Percentiles rank a stretch among this genome's conserved stretches.
Conservation (phyloP, 2,113 vertebrate species). For the Lanius ludovicianus region DNA sequence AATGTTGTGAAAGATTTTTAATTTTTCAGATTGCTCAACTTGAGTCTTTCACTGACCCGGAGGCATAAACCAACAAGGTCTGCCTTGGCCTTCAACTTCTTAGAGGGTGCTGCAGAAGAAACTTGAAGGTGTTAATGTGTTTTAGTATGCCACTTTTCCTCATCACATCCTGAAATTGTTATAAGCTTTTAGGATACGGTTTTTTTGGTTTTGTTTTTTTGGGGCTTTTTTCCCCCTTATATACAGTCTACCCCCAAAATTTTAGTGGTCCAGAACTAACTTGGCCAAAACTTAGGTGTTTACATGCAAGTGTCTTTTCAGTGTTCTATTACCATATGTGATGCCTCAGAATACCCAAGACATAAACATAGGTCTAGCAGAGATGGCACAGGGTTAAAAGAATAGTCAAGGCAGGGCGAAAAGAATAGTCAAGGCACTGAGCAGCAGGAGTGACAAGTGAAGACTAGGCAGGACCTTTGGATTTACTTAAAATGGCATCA, state of each 20-base stretch:
- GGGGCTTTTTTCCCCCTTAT: background rate
- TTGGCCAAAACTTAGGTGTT: background rate
- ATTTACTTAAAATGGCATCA: background rate
- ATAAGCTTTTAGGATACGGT: background rate
- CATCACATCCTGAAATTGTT: background rate
- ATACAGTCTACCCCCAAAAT: background rate
- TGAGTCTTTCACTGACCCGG: background rate
- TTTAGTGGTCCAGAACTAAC: background rate
- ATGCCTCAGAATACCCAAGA: background rate
- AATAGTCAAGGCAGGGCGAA: background rate
- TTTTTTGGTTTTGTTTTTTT: no score
- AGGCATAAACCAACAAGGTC: background rate
- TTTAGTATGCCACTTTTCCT: background rate
- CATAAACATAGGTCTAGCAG: background rate
- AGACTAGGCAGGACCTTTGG: background rate
- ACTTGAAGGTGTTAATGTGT: background rate
- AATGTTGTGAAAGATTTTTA: background rate
- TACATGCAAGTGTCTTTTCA: background rate
- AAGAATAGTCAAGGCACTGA: background rate
- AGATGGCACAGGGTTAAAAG: background rate
- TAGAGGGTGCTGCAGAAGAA: background rate
- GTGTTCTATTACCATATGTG: background rate
- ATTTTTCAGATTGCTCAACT: background rate
- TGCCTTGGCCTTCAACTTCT: background rate
- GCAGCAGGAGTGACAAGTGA: background rate